phyloP scores from a whole-genome alignment of 2,888 invertebrate species.

The Ormyrus nitidulus region DNA sequence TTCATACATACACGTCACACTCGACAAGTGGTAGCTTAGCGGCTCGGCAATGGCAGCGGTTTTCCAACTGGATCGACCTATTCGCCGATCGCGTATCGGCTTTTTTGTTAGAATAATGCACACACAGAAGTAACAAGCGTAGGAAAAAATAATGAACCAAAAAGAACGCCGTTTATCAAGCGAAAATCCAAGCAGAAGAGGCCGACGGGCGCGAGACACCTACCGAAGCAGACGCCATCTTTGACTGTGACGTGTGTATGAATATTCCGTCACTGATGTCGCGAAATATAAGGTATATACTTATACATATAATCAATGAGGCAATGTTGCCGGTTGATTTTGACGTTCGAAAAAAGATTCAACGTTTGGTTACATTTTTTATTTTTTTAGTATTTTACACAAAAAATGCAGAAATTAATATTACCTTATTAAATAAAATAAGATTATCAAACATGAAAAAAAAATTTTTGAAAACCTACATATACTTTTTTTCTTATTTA shows the following conservation, averaged over 20 bases:
- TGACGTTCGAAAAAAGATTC: too few species aligned
- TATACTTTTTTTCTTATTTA: too few species aligned
- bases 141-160: slow-evolving; percentile 3
- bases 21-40: background rate
- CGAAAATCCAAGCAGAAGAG: slow-evolving; percentile 42
- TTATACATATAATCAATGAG: too few species aligned
- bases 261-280: too few species aligned
- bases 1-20: slow-evolving; percentile 55
- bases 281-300: too few species aligned
- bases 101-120: slow-evolving; percentile 4
- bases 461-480: too few species aligned
- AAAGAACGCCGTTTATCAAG: background rate
- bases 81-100: background rate
- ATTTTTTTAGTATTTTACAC: too few species aligned
- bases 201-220: slow-evolving; percentile 58
- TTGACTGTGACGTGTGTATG: slow-evolving; percentile 51
- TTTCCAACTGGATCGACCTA: slow-evolving; percentile 1
- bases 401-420: too few species aligned
- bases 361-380: too few species aligned
- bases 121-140: slow-evolving; percentile 3
- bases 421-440: too few species aligned
- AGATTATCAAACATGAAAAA: too few species aligned
- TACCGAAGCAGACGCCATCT: slow-evolving; percentile 75
- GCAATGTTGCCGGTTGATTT: too few species aligned
- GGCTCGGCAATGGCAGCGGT: slow-evolving; percentile 24